Evolutionary conservation across 2,888 invertebrate genomes (phyloP), one percentile per base, ranked within the genome.

Genomic region (Oligia strigilis): DNA sequence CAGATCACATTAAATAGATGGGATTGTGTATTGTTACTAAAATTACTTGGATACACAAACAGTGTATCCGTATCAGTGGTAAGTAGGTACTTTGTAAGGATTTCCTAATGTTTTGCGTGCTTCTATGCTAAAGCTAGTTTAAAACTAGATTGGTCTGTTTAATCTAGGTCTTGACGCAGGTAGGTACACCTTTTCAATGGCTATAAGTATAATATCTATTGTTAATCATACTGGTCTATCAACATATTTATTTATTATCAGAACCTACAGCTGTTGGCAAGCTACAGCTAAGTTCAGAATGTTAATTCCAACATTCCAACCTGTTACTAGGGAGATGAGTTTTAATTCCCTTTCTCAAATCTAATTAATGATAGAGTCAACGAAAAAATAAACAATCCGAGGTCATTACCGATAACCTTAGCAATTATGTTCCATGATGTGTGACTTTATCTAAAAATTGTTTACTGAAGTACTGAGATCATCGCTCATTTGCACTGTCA

Each of bases 381-480:
- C 40, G 64, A 75, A 64, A 77, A 70, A 62, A 67, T 72, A 72
- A 83, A 80, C 71, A 76, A 66, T 58, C 55, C 29, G 81, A 85
- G 84, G 86, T 78, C 83, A 85, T 77, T 75, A 72, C 60, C 62
- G 90, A 89, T 90, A 90, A 85, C 90, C 85, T 88, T 74, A 81
- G 81, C 83, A 81, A 82, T 85, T 73, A 85, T 81, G 84, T 76
- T 76, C 73, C 74, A 69, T 29, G 64, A 81, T 71, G 74, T 81
- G 77, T 46, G 66, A 80, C 73, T 82, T 89, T 88, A 91, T 88
- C 86, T 87, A 75, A 78, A 82, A 82, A 80, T 64, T 90, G 86
- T 91, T 92, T 89, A 88, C 87, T 82, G 76, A 85, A 79, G 71
- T 58, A 66, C 86, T 91, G 92, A 92, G 91, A 90, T 92, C 91